These are phyloP conservation scores for human DNA, from an alignment of 2,113 vertebrate species.

Conservation along the genomic window DNA sequence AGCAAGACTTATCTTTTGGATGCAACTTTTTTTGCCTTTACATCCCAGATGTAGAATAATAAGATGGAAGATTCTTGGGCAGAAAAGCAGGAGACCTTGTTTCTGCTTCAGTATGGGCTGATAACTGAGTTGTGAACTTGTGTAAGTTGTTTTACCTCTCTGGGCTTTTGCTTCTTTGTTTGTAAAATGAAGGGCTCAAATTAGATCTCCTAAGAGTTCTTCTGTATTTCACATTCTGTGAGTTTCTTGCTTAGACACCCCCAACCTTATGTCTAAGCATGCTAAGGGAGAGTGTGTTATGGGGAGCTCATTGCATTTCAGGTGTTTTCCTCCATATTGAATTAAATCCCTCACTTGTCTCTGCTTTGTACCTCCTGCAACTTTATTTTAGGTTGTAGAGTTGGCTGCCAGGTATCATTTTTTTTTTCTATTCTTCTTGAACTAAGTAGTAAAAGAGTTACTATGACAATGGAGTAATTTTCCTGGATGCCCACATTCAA, in stretches of 20 bases:
- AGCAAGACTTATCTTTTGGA: background rate
- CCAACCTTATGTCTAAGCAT: background rate
- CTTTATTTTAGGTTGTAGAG: slow-evolving; percentile 57
- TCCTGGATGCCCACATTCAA: slow-evolving; percentile 64
- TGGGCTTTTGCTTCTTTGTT: background rate
- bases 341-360: slow-evolving; percentile 1
- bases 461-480: slow-evolving; percentile 72
- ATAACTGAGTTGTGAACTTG: background rate
- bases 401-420: background rate
- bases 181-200: background rate
- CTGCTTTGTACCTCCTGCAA: background rate
- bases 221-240: background rate
- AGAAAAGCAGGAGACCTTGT: background rate
- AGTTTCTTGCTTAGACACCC: background rate
- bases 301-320: background rate
- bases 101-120: background rate
- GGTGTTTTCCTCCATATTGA: slow-evolving; percentile 40
- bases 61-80: background rate
- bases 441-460: slow-evolving; percentile 67
- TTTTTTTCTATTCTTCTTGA: slow-evolving; percentile 32
- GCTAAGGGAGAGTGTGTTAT: background rate
- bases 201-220: background rate
- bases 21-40: background rate
- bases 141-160: background rate
- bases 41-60: background rate